phyloP scores from a whole-genome alignment of 2,797 vertebrate species.

The Sebastes wilsoni region DNA sequence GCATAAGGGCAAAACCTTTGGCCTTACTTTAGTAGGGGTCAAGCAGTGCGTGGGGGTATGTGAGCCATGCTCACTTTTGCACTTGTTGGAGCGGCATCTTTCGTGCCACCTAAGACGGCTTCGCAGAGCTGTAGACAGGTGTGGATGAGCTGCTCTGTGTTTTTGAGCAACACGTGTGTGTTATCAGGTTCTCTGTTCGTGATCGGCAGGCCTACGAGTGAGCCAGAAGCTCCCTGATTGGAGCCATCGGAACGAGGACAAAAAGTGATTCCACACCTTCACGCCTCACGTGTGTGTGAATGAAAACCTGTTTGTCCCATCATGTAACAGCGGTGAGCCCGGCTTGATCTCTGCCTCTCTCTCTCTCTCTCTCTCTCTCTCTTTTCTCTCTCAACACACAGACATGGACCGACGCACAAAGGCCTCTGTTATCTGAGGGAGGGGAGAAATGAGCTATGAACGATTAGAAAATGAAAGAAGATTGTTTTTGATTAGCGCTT shows the following conservation, averaged over 20 bases:
- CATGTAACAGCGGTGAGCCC: constrained; percentile 33
- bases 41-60: too few relatives aligned
- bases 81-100: neutral
- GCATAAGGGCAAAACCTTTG: too few relatives aligned
- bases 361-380: neutral
- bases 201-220: neutral
- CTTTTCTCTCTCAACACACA: constrained; percentile 9
- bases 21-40: too few relatives aligned
- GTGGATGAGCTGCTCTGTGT: neutral
- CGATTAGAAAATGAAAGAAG: constrained; percentile 75
- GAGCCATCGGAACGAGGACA: constrained; percentile 14
- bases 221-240: constrained; percentile 29
- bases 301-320: constrained; percentile 24
- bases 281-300: neutral
- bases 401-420: constrained; percentile 25
- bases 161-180: neutral
- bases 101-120: neutral
- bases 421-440: constrained; percentile 46
- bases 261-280: constrained; percentile 17
- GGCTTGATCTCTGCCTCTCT: neutral
- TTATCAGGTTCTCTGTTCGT: neutral
- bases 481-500: constrained; percentile 78
- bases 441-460: constrained; percentile 62
- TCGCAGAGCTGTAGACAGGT: neutral
- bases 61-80: too few relatives aligned